These are phyloP conservation scores for Melanchra persicariae DNA, from an alignment of 2,888 invertebrate species.

Conservation along the genomic window DNA sequence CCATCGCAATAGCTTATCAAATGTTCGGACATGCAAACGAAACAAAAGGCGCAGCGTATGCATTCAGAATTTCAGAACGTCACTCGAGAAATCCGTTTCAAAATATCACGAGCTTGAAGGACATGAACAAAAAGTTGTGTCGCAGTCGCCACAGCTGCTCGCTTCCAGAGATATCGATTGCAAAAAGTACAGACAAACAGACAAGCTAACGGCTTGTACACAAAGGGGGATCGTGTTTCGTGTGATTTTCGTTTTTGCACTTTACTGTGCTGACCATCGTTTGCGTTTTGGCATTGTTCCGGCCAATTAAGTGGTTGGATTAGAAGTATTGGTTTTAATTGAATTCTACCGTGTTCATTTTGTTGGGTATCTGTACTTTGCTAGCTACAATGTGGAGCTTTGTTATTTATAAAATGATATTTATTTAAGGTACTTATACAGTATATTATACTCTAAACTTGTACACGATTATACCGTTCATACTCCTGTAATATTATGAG, in stretches of 20 bases:
- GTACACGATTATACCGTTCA: neutral
- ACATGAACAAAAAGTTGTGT: slow-evolving; percentile 71
- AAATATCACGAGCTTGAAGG: slow-evolving; percentile 70
- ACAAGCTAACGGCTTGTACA: slow-evolving; percentile 78
- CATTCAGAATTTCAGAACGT: slow-evolving; percentile 43
- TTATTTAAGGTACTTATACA: slow-evolving; percentile 30
- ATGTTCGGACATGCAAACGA: slow-evolving; percentile 27
- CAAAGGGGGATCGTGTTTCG: slow-evolving; percentile 66
- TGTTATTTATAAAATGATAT: slow-evolving; percentile 36
- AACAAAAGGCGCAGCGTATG: slow-evolving; percentile 39
- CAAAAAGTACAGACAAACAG: slow-evolving; percentile 83
- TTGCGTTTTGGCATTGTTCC: slow-evolving; percentile 51
- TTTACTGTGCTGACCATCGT: slow-evolving; percentile 47
- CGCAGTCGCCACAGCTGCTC: slow-evolving; percentile 81
- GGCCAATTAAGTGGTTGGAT: slow-evolving; percentile 54
- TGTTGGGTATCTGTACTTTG: slow-evolving; percentile 12
- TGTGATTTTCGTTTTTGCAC: slow-evolving; percentile 55
- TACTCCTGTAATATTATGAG: neutral
- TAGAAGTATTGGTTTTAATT: slow-evolving; percentile 53
- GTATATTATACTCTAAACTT: neutral
- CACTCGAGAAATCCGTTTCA: slow-evolving; percentile 67
- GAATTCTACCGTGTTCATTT: slow-evolving; percentile 40
- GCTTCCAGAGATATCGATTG: slow-evolving; percentile 86
- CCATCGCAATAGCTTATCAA: slow-evolving; percentile 32
- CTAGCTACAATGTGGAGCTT: neutral